Evolutionary conservation across 2,797 vertebrate genomes (phyloP), one percentile per base, ranked within the genome.

Genomic region (Chaetodon trifasciatus): DNA sequence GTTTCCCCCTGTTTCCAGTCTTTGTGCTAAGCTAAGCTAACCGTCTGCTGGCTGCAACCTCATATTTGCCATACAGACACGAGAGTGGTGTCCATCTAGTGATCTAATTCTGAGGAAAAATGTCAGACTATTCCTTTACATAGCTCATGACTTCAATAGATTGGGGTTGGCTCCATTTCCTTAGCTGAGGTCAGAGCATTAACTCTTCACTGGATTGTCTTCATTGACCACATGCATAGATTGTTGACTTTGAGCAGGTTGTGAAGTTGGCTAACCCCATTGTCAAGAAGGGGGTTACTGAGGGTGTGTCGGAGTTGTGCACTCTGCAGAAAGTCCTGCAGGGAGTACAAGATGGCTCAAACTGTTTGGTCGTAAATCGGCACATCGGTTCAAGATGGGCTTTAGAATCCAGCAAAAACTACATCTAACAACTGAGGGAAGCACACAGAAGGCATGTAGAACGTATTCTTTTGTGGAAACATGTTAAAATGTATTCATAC

Each of bases 211-310:
- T 61, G 9, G 46, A 28, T 15, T 66, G 19, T 52, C 44, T 11
- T 67, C 0, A 15, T 37, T 11, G 37, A 65, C 42, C 24, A 28
- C 21, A 55, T 17, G 4, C 17, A 23, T 78, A 11, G 1, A 8
- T 24, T 72, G n/a, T 46, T 58, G 46, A 56, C 23, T 46, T 67
- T 28, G 32, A 13, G 39, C 11, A 64, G 68, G n/a, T 46, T 40
- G 15, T 57, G 24, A 74, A 15, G 23, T 8, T 42, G 39, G 32
- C 15, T 74, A 39, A 67, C 42, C 53, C 55, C 46, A 10, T 73
- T 82, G 79, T 67, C 12, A 63, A 69, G 49, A 76, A 42, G 44
- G 15, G 35, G 63, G 69, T 69, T 65, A 50, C 8, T 44, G 62
- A 47, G 28, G 52, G 32, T 39, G 63, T 73, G 42, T 44, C 42